These are phyloP conservation scores for Vollenhovia emeryi DNA, from an alignment of 1,140 invertebrate genomes.

Conservation along the genomic window DNA sequence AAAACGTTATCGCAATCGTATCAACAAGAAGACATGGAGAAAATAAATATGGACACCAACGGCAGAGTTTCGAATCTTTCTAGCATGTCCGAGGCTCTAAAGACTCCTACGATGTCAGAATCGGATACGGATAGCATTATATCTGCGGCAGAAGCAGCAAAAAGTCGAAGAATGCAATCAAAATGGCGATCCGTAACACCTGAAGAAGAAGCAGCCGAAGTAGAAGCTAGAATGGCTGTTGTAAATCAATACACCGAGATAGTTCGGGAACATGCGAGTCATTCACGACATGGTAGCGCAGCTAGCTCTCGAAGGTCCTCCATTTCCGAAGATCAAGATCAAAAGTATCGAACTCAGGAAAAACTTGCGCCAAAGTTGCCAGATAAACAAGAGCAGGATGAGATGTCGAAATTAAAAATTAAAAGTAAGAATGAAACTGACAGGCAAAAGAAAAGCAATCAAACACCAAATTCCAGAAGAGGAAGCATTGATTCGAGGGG, in stretches of 20 bases:
- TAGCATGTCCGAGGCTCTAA: conserved; percentile 40
- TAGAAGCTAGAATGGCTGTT: conserved; percentile 87
- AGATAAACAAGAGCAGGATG: background rate
- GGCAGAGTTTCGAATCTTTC: conserved; percentile 49
- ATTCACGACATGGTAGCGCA: background rate
- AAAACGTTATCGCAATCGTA: conserved; percentile 28
- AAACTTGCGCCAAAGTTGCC: background rate
- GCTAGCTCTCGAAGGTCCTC: conserved; percentile 59
- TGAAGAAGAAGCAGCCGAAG: conserved; percentile 85
- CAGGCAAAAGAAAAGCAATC: background rate
- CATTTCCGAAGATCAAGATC: conserved; percentile 59
- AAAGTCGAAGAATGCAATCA: conserved; percentile 80
- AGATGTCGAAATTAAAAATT: background rate
- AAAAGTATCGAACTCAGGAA: conserved; percentile 17
- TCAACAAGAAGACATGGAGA: conserved; percentile 40
- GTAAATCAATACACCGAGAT: conserved; percentile 93
- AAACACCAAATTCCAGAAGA: conserved; percentile 12
- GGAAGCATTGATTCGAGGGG: conserved; percentile 51
- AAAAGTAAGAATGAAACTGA: background rate
- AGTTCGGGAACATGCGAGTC: conserved; percentile 87
- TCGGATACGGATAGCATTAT: conserved; percentile 77
- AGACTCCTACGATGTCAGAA: conserved; percentile 72
- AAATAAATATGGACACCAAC: background rate
- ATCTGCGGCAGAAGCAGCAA: conserved; percentile 81
- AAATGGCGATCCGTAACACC: conserved; percentile 80